Conservation (phyloP, 2,113 vertebrate species). For the Oophaga pumilio region DNA sequence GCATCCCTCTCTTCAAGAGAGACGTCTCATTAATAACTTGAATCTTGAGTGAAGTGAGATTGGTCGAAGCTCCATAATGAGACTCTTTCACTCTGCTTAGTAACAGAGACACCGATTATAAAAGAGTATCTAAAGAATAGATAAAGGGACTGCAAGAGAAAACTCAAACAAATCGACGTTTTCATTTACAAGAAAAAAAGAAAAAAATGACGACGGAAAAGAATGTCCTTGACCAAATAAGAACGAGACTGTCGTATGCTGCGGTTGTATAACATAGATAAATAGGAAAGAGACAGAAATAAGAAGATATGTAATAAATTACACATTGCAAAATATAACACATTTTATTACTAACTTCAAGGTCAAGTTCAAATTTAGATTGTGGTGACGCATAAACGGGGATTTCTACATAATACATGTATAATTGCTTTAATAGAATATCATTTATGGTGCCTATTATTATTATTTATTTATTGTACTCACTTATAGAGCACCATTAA, state of each 20-base stretch:
- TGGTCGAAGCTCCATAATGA: conserved; percentile 42
- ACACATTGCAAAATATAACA: too few species aligned
- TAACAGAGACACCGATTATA: conserved; percentile 21
- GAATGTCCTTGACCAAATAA: background rate
- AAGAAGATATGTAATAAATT: background rate
- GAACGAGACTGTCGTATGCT: background rate
- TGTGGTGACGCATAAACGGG: too few species aligned
- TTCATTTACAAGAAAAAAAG: background rate
- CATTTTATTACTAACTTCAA: too few species aligned
- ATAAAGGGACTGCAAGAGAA: background rate
- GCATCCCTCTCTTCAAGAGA: conserved; percentile 33
- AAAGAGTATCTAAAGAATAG: conserved; percentile 8
- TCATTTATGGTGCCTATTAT: too few species aligned
- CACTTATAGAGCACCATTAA: too few species aligned
- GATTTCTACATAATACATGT: too few species aligned
- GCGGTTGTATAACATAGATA: background rate
- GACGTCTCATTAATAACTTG: conserved; percentile 52
- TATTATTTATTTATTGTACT: too few species aligned
- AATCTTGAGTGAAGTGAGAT: conserved; percentile 43
- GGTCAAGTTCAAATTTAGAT: too few species aligned
- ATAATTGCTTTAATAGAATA: too few species aligned
- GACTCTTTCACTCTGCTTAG: conserved; percentile 33
- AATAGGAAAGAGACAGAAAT: background rate
- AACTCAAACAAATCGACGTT: background rate
- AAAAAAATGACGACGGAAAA: background rate